Conservation (phyloP, 2,113 vertebrate genomes). For the Xenus cinereus region DNA sequence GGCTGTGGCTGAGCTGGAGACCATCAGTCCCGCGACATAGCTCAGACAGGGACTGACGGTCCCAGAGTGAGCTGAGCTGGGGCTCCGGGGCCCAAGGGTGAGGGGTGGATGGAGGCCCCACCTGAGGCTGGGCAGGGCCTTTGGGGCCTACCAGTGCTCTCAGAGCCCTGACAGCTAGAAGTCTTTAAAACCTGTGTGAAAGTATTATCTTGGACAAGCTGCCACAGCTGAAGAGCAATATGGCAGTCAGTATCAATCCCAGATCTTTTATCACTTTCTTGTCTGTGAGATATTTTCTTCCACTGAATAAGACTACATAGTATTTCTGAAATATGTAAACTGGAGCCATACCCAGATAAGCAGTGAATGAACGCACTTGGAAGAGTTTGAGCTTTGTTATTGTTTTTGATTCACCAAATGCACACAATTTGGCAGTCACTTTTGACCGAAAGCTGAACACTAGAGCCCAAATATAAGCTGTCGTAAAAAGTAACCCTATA, state of each 20-base stretch:
- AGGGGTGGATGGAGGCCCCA: neutral
- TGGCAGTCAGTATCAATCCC: neutral
- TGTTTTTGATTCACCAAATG: neutral
- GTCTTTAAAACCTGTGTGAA: neutral
- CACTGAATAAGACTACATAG: neutral
- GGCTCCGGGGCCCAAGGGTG: neutral
- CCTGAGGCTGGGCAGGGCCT: neutral
- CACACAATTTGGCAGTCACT: neutral
- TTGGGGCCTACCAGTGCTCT: neutral
- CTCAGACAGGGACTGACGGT: neutral
- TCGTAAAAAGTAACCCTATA: neutral
- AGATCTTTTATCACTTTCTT: neutral
- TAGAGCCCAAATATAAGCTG: neutral
- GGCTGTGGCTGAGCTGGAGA: neutral
- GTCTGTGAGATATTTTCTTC: neutral
- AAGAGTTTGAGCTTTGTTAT: neutral
- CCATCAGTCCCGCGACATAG: rapidly evolving
- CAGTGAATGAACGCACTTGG: neutral
- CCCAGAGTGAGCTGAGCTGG: neutral
- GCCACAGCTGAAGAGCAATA: neutral
- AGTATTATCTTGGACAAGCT: neutral
- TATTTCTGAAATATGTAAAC: neutral
- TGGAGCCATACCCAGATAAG: neutral
- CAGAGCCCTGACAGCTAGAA: neutral
- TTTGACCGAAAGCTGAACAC: neutral